Base-by-base conservation (phyloP, 1,140 invertebrate species). In the Camponotus floridanus region DNA sequence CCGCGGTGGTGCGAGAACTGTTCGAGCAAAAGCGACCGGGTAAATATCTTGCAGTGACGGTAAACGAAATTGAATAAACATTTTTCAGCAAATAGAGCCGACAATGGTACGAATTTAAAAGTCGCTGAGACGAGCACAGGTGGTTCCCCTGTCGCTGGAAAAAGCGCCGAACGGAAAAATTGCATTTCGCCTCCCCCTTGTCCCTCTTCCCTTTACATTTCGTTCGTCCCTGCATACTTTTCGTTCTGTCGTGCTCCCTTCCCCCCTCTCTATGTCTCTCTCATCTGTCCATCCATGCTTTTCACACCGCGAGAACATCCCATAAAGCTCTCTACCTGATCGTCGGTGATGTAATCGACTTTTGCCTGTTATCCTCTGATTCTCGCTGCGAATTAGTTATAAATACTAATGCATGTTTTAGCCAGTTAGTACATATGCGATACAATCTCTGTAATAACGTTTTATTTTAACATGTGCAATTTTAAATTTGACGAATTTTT, bases 61-160 rank as follows among this genome's bases (percentile, higher is more conserved):
- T 92, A 93, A 94, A 88, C 91, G 91, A 88, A 94, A 95, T 94
- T 93, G 94, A 94, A 95, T 95, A 95, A 95, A 95, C 92, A 94
- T 95, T 94, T 94, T 93, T 93, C 93, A 88, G 91, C 91, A 92
- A 94, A 94, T 92, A 94, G 90, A 92, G 86, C 86, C 92, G 91
- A 94, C 94, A 94, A 94, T 94, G 87, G 92, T 92, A 91, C 88
- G 92, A 94, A 94, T 94, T 94, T 94, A 94, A 94, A 94, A 94
- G 93, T 94, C 93, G 91, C 93, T 92, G 91, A 91, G 91, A 91
- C 90, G 91, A 90, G 91, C 91, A 92, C 92, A 93, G 93, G 91
- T 94, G 93, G 91, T 92, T 93, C 87, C 51, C 81, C 64, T 87
- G 55, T 62, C 57, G 51, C 39, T 76, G 86, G 88, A 85, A 89